Base-by-base conservation (phyloP, 2,113 vertebrate genomes). In the Upupa epops region DNA sequence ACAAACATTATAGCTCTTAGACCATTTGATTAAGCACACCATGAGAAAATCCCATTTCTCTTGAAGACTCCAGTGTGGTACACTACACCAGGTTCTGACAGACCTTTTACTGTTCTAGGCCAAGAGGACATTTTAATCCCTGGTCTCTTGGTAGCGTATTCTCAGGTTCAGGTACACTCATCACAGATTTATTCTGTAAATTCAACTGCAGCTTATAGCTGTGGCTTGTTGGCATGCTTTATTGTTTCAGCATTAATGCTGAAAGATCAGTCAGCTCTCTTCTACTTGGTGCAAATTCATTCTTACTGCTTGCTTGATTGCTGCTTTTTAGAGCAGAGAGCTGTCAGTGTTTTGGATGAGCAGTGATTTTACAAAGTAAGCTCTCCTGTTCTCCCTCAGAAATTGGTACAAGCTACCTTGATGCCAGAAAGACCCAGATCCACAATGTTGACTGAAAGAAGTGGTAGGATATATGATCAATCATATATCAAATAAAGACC, bases 241-340 rank as follows among this genome's bases (percentile, higher is more conserved):
- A 46, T 95, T 36, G 98, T 98, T 26, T 96, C 98, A 96, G 97
- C 97, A 29, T 46, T 98, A 95, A 98, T 96, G 96, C 94, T 98
- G 96, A 98, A 93, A 95, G 98, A 98, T 74, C 98, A 98, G 95
- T 98, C 98, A 14, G 98, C 98, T 61, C 92, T 99, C 92, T 98
- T 98, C 73, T 99, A 97, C 96, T 95, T 98, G 86, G 98, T 98
- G 93, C 98, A 98, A 83, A 83, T 98, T 98, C 94, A 98, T 98
- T 72, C 97, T 98, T 95, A 97, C 98, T 94, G 98, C 97, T 96
- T 98, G 98, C 96, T 96, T 98, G 76, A 73, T 91, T 11, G 97
- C 98, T 94, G 98, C 98, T 91, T 98, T 97, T 98, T 96, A 94
- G 93, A 97, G 93, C 97, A 95, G 75, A 42, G 98, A 98, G 93